A percentile compares a stretch with the other conserved stretches of the same genome.
Evolutionary conservation across 2,888 invertebrate genomes (phyloP).

Genomic region (Cacoxenus indagator): DNA sequence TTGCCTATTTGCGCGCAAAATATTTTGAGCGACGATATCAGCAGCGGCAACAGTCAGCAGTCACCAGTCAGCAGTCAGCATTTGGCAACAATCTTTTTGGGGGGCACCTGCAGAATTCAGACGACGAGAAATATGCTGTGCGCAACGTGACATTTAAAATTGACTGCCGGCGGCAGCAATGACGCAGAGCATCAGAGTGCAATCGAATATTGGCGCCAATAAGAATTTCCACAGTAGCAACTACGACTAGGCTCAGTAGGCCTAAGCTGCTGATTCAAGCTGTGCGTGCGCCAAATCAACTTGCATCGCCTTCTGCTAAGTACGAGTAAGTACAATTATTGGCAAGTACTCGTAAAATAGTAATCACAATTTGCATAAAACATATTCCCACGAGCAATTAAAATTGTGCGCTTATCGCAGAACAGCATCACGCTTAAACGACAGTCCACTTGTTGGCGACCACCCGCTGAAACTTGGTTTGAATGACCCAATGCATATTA

Average conservation of each 20-base stretch:
- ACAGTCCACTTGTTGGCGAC: background rate
- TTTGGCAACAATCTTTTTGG: background rate
- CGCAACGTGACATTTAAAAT: slow-evolving; percentile 39
- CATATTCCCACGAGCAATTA: slow-evolving; percentile 53
- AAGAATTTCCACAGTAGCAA: background rate
- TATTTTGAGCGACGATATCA: slow-evolving; percentile 12
- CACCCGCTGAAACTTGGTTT: background rate
- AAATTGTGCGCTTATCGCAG: slow-evolving; percentile 23
- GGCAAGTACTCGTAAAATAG: background rate
- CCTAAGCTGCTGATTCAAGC: background rate
- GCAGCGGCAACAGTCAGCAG: background rate
- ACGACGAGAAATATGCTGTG: background rate
- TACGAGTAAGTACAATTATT: background rate
- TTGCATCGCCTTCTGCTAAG: background rate
- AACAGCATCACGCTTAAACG: background rate
- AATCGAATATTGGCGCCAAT: background rate
- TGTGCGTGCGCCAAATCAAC: slow-evolving; percentile 7
- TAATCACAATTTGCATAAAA: slow-evolving; percentile 24
- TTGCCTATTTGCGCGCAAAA: slow-evolving; percentile 9
- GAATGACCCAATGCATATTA: background rate
- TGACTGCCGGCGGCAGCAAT: slow-evolving; percentile 29
- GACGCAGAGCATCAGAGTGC: background rate
- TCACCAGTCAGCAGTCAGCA: background rate
- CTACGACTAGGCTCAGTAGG: background rate
- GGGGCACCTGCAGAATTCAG: background rate